These are phyloP conservation scores for Chiroxiphia lanceolata DNA, from an alignment of 2,797 vertebrate species.

Conservation along the genomic window DNA sequence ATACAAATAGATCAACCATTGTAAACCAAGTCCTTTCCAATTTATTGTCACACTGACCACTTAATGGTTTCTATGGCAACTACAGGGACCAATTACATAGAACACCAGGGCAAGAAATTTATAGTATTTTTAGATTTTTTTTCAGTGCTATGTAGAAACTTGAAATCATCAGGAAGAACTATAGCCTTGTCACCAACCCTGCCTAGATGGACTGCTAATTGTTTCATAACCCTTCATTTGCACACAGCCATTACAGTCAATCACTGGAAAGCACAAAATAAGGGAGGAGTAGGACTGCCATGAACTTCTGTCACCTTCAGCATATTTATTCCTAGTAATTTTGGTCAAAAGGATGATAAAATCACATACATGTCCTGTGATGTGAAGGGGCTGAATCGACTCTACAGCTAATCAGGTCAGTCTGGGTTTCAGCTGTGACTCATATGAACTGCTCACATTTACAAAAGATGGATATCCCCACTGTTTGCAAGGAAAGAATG, in stretches of 20 bases:
- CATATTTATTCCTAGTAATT: not conserved
- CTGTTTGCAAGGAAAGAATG: not conserved
- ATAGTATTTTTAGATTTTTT: not conserved
- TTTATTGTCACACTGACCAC: constrained; percentile 12
- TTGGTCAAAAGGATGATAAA: not conserved
- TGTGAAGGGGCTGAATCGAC: not conserved
- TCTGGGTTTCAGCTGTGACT: not conserved
- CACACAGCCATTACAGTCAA: not conserved
- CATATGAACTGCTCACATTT: not conserved
- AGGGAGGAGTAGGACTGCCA: not conserved
- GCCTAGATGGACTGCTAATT: not conserved
- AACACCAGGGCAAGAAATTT: not conserved
- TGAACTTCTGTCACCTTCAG: not conserved
- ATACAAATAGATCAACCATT: not conserved
- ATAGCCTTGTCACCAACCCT: not conserved
- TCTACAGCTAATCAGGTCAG: not conserved
- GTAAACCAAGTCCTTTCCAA: not conserved
- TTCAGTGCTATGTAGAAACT: not conserved
- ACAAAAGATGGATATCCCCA: not conserved
- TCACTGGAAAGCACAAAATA: not conserved
- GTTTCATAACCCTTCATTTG: not conserved
- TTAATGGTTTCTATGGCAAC: constrained; percentile 43
- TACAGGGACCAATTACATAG: not conserved
- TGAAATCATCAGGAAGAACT: not conserved
- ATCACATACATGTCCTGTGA: not conserved